Evolutionary conservation across 2,888 invertebrate genomes (phyloP).

Genomic region (Hypomecis punctinalis): DNA sequence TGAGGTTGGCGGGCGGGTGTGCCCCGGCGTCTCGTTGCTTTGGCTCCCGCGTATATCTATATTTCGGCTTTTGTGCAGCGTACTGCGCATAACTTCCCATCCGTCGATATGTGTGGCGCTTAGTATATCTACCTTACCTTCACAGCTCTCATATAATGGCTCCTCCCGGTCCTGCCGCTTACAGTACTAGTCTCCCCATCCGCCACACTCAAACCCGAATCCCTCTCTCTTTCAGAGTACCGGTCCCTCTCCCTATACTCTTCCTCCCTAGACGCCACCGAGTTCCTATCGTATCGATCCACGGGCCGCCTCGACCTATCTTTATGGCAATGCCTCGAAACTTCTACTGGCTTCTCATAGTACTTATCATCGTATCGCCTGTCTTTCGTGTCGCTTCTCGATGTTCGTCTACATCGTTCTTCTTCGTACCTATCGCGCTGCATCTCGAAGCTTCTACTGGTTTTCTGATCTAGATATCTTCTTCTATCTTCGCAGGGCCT

Average conservation of each 20-base stretch:
- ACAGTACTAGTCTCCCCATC: conserved; percentile 74
- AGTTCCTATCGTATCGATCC: conserved; percentile 68
- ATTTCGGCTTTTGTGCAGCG: too few relatives aligned
- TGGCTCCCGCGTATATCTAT: too few relatives aligned
- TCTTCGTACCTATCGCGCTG: conserved; percentile 63
- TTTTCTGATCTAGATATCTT: conserved; percentile 63
- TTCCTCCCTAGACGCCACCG: conserved; percentile 69
- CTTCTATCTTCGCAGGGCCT: conserved; percentile 60
- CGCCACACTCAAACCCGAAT: conserved; percentile 75
- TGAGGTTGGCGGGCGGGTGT: too few relatives aligned
- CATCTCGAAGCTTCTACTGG: conserved; percentile 71
- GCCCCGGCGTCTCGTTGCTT: too few relatives aligned
- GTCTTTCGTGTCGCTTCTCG: conserved; percentile 63
- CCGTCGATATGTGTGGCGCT: too few relatives aligned
- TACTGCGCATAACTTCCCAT: too few relatives aligned
- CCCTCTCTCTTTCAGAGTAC: conserved; percentile 72
- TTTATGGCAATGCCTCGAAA: conserved; percentile 49
- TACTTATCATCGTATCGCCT: conserved; percentile 62
- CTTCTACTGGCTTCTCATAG: conserved; percentile 56
- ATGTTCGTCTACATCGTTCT: conserved; percentile 57
- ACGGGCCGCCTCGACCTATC: conserved; percentile 58
- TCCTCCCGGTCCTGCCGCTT: conserved; percentile 72
- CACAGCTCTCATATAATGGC: conserved; percentile 72
- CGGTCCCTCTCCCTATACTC: conserved; percentile 65
- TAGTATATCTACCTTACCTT: too few relatives aligned